Percentiles rank a stretch among this genome's conserved stretches.
Conservation (phyloP, 2,888 invertebrate genomes). For the Dynastes maya region DNA sequence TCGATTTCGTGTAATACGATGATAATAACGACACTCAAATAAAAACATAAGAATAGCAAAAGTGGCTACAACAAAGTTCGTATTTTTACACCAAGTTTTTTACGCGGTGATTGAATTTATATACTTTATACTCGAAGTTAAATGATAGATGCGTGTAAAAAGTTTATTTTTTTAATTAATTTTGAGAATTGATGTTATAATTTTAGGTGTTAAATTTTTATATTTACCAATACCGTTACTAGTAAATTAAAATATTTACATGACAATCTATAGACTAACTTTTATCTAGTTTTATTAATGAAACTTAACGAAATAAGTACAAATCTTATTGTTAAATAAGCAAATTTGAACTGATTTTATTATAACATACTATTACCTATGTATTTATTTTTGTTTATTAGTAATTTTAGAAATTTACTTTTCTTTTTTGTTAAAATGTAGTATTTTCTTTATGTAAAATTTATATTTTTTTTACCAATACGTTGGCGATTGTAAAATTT, state of each 20-base stretch:
- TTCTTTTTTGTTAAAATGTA: neutral
- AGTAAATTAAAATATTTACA: neutral
- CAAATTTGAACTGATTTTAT: neutral
- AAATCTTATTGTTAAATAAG: neutral
- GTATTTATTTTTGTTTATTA: neutral
- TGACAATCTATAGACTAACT: neutral
- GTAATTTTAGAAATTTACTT: neutral
- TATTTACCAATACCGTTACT: neutral
- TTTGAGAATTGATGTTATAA: slow-evolving; percentile 2
- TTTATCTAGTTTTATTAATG: too few species aligned
- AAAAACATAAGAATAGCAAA: neutral
- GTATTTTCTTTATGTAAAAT: neutral
- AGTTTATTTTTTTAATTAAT: slow-evolving; percentile 17
- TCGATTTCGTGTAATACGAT: slow-evolving; percentile 19
- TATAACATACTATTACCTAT: neutral
- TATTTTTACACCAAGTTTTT: slow-evolving; percentile 34
- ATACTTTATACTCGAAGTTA: slow-evolving; percentile 29
- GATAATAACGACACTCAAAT: slow-evolving; percentile 12
- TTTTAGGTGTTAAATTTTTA: slow-evolving; percentile 35
- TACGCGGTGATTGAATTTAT: slow-evolving; percentile 25
- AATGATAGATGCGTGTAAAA: slow-evolving; percentile 14
- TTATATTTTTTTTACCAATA: neutral
- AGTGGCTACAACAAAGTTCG: slow-evolving; percentile 4
- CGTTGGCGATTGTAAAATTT: slow-evolving; percentile 30
- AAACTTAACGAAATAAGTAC: neutral